These are phyloP conservation scores for Scolopax rusticola DNA, from an alignment of 2,797 vertebrate species.

Conservation along the genomic window DNA sequence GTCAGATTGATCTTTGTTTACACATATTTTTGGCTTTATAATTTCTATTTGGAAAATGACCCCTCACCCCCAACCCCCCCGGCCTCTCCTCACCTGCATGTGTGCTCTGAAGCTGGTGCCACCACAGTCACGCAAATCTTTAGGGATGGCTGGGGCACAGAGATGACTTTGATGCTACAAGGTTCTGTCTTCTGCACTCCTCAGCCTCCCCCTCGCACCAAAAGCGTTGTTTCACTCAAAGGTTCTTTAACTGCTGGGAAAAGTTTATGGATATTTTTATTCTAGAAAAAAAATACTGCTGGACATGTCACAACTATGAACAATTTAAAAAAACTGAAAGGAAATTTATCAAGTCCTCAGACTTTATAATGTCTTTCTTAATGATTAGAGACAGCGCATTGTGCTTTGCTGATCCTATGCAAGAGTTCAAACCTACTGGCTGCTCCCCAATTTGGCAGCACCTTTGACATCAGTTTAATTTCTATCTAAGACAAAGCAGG, in stretches of 20 bases:
- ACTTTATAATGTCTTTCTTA: not conserved
- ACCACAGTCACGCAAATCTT: too few relatives aligned
- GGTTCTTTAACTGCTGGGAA: not conserved
- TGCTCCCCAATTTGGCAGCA: not conserved
- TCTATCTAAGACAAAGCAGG: not conserved
- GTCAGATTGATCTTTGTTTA: not conserved
- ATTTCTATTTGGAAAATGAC: not conserved
- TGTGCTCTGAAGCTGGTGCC: not conserved
- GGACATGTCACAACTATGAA: not conserved
- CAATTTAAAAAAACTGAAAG: not conserved
- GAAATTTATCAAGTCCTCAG: not conserved
- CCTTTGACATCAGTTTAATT: not conserved
- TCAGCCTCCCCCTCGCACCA: not conserved
- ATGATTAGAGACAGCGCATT: not conserved
- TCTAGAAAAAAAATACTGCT: not conserved
- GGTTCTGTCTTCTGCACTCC: not conserved
- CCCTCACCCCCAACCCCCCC: not conserved
- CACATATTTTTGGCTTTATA: not conserved
- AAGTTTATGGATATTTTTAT: not conserved
- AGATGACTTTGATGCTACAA: fast-evolving
- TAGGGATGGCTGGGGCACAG: not conserved
- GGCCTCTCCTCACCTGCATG: not conserved
- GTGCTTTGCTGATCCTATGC: not conserved
- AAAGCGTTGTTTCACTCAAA: not conserved
- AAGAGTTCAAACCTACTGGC: not conserved